Conservation (phyloP, 2,888 invertebrate species). For the Tuta absoluta region DNA sequence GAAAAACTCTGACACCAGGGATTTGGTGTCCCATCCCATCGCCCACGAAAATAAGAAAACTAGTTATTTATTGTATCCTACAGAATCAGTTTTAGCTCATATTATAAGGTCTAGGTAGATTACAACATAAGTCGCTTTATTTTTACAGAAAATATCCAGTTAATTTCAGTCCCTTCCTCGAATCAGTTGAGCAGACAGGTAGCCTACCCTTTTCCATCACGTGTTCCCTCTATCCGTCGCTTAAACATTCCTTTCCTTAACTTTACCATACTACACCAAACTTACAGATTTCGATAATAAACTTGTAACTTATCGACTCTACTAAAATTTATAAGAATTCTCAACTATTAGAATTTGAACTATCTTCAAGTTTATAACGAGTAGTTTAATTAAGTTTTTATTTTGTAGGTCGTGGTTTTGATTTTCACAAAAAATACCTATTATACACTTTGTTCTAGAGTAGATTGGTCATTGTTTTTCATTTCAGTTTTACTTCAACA, state of each 20-base stretch:
- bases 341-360: not conserved
- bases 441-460: too few species aligned
- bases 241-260: constrained; percentile 31
- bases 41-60: too few species aligned
- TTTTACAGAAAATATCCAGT: not conserved
- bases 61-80: too few species aligned
- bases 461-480: too few species aligned
- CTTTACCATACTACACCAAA: not conserved
- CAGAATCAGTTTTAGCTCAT: too few species aligned
- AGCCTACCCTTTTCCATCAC: constrained; percentile 25
- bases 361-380: not conserved
- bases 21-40: too few species aligned
- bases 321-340: not conserved
- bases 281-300: not conserved
- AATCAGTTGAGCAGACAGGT: constrained; percentile 3
- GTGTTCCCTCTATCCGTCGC: constrained; percentile 30
- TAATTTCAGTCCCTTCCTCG: not conserved
- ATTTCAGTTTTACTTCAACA: too few species aligned
- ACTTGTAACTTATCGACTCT: not conserved
- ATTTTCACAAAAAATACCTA: too few species aligned
- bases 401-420: too few species aligned
- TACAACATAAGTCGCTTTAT: not conserved
- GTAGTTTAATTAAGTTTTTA: too few species aligned
- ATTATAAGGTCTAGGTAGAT: not conserved
- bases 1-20: too few species aligned